phyloP scores from a whole-genome alignment of 1,140 invertebrate species.

The Argopecten irradians region DNA sequence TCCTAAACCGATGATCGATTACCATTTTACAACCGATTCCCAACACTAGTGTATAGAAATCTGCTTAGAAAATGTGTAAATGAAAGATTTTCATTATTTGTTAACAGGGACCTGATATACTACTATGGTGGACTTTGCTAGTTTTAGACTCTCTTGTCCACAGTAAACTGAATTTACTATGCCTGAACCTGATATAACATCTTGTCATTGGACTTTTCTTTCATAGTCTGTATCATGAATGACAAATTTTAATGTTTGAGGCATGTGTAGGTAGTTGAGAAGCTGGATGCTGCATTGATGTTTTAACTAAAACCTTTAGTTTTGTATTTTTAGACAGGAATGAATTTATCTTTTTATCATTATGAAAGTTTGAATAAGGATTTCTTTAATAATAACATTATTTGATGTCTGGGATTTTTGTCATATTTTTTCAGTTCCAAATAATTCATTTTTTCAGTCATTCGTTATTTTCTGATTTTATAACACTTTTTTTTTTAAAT shows the following conservation, averaged over 20 bases:
- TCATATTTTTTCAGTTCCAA: background rate
- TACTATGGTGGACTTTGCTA: background rate
- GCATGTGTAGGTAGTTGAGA: background rate
- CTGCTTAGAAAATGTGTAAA: no score
- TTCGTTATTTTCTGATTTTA: background rate
- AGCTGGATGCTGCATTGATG: slow-evolving; percentile 2
- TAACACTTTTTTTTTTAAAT: background rate
- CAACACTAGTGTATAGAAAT: no score
- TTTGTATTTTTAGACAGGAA: background rate
- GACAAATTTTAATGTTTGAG: background rate
- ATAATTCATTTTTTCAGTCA: background rate
- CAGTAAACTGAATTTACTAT: background rate
- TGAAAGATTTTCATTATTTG: no score
- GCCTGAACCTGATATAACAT: background rate
- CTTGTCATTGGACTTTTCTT: background rate
- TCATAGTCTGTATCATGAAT: background rate
- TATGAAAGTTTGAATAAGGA: background rate
- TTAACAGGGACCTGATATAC: background rate
- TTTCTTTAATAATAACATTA: background rate
- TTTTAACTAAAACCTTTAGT: background rate
- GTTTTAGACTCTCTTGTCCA: background rate
- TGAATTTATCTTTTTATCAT: background rate
- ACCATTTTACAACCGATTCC: no score
- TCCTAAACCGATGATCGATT: no score
- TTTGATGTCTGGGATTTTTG: background rate